Percentiles rank a stretch among this genome's conserved stretches.
These are phyloP conservation scores for Philereme transversata DNA, from an alignment of 2,888 invertebrate genomes.

Conservation along the genomic window DNA sequence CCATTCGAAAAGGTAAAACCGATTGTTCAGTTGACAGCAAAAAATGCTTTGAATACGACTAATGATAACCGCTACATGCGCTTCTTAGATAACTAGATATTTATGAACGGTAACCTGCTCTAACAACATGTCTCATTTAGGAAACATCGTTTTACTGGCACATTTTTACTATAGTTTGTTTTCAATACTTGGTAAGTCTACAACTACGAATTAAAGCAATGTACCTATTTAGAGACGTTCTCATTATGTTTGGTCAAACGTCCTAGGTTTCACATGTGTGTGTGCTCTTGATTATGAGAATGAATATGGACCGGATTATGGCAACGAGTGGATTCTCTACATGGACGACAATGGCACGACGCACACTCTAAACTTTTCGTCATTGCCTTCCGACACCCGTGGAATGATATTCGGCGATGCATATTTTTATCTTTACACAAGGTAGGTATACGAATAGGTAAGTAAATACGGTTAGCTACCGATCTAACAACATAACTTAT, in stretches of 20 bases:
- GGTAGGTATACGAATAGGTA: constrained; percentile 64
- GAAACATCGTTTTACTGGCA: constrained; percentile 24
- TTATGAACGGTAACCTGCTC: constrained; percentile 21
- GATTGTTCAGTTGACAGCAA: constrained; percentile 13
- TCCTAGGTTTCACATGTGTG: constrained; percentile 38
- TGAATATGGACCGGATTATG: constrained; percentile 61
- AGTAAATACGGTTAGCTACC: neutral
- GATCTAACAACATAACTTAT: too few species aligned
- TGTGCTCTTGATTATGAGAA: constrained; percentile 46
- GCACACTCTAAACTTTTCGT: constrained; percentile 66
- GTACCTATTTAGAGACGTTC: neutral
- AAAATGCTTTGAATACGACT: constrained; percentile 23
- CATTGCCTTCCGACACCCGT: constrained; percentile 53
- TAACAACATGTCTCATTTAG: constrained; percentile 27
- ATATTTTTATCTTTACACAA: constrained; percentile 76
- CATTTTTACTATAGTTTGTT: constrained; percentile 20
- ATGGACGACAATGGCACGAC: constrained; percentile 70
- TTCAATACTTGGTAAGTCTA: constrained; percentile 16
- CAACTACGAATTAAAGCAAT: neutral
- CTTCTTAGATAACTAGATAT: constrained; percentile 23
- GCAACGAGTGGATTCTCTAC: constrained; percentile 74
- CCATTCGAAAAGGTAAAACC: constrained; percentile 1
- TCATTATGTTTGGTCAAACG: neutral
- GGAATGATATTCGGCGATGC: constrained; percentile 63
- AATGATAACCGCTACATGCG: constrained; percentile 20